Evolutionary conservation across 2,888 invertebrate species (phyloP).

Genomic region (Agrotis puta): DNA sequence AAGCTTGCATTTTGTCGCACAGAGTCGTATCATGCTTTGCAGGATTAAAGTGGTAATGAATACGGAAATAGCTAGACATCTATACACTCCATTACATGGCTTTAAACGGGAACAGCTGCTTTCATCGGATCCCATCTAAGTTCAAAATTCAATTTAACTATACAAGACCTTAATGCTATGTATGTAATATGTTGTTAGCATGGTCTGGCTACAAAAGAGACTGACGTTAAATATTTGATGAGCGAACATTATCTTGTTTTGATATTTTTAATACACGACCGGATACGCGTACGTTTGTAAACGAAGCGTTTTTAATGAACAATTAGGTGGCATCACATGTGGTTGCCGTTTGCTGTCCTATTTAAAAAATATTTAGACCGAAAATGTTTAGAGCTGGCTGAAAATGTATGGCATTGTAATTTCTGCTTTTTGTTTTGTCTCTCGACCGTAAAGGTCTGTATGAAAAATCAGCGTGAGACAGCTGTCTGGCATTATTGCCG

Average conservation of each 20-base stretch:
- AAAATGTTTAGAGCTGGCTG: constrained; percentile 6
- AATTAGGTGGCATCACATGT: constrained; percentile 39
- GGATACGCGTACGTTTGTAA: constrained; percentile 27
- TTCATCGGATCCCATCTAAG: constrained; percentile 29
- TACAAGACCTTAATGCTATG: constrained; percentile 27
- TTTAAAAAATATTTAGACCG: constrained; percentile 33
- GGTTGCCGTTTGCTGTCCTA: constrained; percentile 16
- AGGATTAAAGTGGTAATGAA: constrained; percentile 12
- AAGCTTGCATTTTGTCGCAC: constrained; percentile 4
- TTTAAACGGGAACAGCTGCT: constrained; percentile 31
- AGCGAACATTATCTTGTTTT: constrained; percentile 35
- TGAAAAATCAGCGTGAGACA: neutral
- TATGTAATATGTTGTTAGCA: constrained; percentile 22
- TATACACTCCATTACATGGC: constrained; percentile 9
- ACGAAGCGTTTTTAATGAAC: constrained; percentile 35
- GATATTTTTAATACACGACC: constrained; percentile 25
- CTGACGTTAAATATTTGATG: constrained; percentile 51
- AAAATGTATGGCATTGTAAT: constrained; percentile 7
- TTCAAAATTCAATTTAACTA: constrained; percentile 47
- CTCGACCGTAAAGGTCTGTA: neutral
- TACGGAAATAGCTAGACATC: neutral
- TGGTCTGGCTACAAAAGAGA: constrained; percentile 6
- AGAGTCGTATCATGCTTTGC: neutral
- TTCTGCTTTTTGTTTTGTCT: neutral
- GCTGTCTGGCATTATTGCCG: neutral